Percentiles rank a stretch among this genome's conserved stretches.
phyloP scores from a whole-genome alignment of 2,797 vertebrate species.

The Hipposideros larvatus region DNA sequence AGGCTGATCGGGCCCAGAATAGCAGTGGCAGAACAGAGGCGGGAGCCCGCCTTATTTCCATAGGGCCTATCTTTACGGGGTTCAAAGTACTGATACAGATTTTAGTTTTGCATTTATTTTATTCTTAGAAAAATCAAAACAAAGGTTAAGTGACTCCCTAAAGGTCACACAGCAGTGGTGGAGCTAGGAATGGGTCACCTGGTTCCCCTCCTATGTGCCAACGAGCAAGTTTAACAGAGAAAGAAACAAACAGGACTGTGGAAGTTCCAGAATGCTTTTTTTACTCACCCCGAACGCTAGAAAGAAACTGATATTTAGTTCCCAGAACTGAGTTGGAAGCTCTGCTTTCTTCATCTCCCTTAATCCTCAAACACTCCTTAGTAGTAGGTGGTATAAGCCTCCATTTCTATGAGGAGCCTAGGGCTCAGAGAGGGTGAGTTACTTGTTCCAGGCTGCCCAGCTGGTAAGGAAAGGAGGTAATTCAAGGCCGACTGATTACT shows the following conservation, averaged over 20 bases:
- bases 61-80: background rate
- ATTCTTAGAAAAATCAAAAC: conserved; percentile 53
- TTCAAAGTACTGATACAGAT: background rate
- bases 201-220: background rate
- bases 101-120: conserved; percentile 53
- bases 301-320: background rate
- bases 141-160: conserved; percentile 51
- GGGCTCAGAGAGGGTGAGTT: background rate
- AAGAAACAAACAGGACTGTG: background rate
- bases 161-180: background rate
- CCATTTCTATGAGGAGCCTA: background rate
- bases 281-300: background rate
- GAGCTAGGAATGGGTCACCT: background rate
- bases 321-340: rapidly evolving
- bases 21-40: conserved; percentile 24
- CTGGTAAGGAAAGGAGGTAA: background rate
- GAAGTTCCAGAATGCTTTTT: background rate
- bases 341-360: background rate
- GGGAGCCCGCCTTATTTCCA: background rate
- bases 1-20: conserved; percentile 54
- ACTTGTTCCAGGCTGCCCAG: background rate
- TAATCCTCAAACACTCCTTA: background rate
- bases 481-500: background rate
- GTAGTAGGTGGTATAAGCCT: background rate
- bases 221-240: background rate